phyloP scores from a whole-genome alignment of 2,888 invertebrate genomes.

The Nephrotoma flavescens region DNA sequence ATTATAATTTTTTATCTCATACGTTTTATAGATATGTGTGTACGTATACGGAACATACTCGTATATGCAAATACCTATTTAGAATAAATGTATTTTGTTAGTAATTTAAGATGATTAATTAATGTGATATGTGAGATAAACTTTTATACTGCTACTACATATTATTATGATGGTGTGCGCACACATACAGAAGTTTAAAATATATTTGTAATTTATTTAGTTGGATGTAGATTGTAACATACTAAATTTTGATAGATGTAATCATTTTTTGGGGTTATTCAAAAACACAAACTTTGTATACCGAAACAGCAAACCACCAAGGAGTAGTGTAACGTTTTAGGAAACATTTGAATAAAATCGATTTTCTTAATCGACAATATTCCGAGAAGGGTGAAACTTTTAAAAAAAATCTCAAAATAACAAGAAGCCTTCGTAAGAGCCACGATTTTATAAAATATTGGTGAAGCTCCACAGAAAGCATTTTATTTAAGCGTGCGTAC shows the following conservation, averaged over 20 bases:
- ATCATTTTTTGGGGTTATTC: neutral
- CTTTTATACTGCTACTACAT: neutral
- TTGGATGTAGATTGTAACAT: neutral
- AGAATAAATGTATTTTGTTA: neutral
- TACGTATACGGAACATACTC: neutral
- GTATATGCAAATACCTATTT: neutral
- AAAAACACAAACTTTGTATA: too few species aligned
- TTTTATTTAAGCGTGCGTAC: too few species aligned
- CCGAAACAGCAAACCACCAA: too few species aligned
- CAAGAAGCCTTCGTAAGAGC: too few species aligned
- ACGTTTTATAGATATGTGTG: neutral
- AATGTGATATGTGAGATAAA: neutral
- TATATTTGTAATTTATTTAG: neutral
- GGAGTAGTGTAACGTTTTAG: too few species aligned
- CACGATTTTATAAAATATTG: too few species aligned
- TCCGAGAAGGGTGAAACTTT: too few species aligned
- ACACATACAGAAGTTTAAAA: neutral
- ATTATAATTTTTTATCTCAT: neutral
- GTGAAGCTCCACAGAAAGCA: too few species aligned
- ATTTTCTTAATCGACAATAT: too few species aligned
- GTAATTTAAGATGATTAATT: neutral
- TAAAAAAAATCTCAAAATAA: too few species aligned
- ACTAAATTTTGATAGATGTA: neutral
- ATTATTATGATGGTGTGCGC: neutral
- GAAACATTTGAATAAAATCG: too few species aligned